Evolutionary conservation across 2,797 vertebrate species (phyloP), one percentile per base, ranked within the genome.

Genomic region (Cuniculus paca): DNA sequence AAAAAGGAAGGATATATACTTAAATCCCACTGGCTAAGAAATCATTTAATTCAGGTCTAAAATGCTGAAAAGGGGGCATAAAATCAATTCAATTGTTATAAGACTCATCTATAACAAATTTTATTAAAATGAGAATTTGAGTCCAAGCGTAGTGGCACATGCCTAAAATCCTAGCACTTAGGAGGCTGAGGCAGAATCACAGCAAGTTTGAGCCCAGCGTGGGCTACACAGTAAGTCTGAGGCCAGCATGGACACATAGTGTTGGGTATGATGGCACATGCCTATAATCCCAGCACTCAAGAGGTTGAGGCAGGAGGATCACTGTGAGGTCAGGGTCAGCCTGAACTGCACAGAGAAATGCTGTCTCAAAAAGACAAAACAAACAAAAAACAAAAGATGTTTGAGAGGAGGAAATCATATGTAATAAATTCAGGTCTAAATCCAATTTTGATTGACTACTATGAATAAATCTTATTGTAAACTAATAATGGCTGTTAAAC

Each of bases 21-120:
- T 93, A 85, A 94, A 90, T 50, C 28, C 94, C 65, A 93, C 19
- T 52, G 28, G 34, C 36, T 89, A 96, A 88, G 39, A 91, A 95
- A 86, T 77, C 36, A 17, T 88, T 83, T 90, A 91, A 84, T 36
- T 92, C 11, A 93, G 52, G 26, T 90, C 60, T 85, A 58, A 95
- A 92, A 95, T 82, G 28, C 5, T 74, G 24, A 96, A 80, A 34
- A 60, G 86, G 26, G 36, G 4, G 7, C 6, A 61, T 65, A 61
- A 89, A 89, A n/a, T 16, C 6, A 36, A 65, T 89, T 94, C 81
- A 82, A 8, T 65, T 88, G 22, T 77, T 75, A 39, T 36, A 68
- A 75, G 22, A 95, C 2, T 74, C 19, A 79, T 50, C 36, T 54
- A 52, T 58, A 58, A 50, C 39, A 63, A 80, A 85, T 81, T 90